Evolutionary conservation across 2,113 vertebrate genomes (phyloP), one percentile per base, ranked within the genome.

Genomic region (Mellivora capensis): DNA sequence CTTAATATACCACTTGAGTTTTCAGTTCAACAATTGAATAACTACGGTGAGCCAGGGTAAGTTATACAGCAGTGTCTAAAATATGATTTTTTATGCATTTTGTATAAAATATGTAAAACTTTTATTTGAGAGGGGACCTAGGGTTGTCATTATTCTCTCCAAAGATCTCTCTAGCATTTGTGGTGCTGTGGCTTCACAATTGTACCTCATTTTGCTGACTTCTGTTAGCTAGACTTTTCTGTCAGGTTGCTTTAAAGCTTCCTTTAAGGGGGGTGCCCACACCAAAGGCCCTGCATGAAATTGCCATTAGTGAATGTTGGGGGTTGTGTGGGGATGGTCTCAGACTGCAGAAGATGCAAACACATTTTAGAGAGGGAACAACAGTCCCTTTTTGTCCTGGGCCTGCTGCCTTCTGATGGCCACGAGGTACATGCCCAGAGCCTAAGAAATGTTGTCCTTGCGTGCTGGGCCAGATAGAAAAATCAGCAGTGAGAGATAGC

Each of bases 361-460:
- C 1, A 7, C 31, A 31, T 69, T 67, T 72, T 49, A 47, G 67
- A 92, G 39, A 64, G 6, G 11, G n/a, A 69, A 72, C 18, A 49
- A 20, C 62, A 0, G 18, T 74, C 44, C 44, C 15, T 52, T 92
- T 72, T 69, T 64, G 34, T 71, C 39, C 52, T 29, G 4, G 21
- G 21, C 12, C 23, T 59, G 3, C 49, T 1, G 15, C 5, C 49
- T 47, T 44, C 59, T 77, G 4, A 0, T 67, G 84, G 86, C 80
- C n/a, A 71, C 23, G 79, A 12, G 42, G 29, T 91, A 34, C 27
- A 54, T 4, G 76, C 67, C 67, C 31, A 84, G 91, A 96, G 54
- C 21, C 7, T 85, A 39, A 88, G 92, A 29, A 96, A 88, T 96
- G 34, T 3, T 76, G 67, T 96, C 67, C 25, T 91, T 57, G 93